Percentiles rank a stretch among this genome's conserved stretches.
These are phyloP conservation scores for Corydoras maculifer DNA, from an alignment of 2,113 vertebrate genomes.

Conservation along the genomic window DNA sequence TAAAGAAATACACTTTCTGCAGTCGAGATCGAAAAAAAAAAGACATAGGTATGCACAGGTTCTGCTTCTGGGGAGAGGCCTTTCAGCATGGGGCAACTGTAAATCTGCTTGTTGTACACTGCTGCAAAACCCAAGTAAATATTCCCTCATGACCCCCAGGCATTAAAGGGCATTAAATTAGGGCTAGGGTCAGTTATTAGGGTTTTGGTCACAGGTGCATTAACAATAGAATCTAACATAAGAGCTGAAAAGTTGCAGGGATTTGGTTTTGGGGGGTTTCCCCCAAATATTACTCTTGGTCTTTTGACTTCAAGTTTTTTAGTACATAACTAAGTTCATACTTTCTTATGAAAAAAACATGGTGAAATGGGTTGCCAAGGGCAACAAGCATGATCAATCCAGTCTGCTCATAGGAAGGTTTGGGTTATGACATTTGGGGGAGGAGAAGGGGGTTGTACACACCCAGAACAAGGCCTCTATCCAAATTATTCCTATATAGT, in stretches of 20 bases:
- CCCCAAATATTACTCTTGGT: no score
- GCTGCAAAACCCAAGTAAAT: constrained; percentile 13
- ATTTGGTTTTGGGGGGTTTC: no score
- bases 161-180: constrained; percentile 16
- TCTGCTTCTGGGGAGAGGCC: constrained; percentile 47
- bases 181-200: constrained; percentile 48
- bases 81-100: constrained; percentile 43
- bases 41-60: constrained; percentile 46
- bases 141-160: constrained; percentile 32
- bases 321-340: background rate
- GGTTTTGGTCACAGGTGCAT: constrained; percentile 41
- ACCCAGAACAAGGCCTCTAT: no score
- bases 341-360: constrained; percentile 23
- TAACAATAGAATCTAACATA: constrained; percentile 12
- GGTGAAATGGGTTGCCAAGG: constrained; percentile 55
- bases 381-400: background rate
- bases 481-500: no score
- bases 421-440: no score
- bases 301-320: no score
- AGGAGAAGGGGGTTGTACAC: no score
- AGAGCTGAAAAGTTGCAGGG: background rate
- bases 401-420: no score
- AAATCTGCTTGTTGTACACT: constrained; percentile 37
- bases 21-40: constrained; percentile 41
- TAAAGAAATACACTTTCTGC: constrained; percentile 44